Conservation (phyloP, 2,797 vertebrate genomes). For the Argya squamiceps region DNA sequence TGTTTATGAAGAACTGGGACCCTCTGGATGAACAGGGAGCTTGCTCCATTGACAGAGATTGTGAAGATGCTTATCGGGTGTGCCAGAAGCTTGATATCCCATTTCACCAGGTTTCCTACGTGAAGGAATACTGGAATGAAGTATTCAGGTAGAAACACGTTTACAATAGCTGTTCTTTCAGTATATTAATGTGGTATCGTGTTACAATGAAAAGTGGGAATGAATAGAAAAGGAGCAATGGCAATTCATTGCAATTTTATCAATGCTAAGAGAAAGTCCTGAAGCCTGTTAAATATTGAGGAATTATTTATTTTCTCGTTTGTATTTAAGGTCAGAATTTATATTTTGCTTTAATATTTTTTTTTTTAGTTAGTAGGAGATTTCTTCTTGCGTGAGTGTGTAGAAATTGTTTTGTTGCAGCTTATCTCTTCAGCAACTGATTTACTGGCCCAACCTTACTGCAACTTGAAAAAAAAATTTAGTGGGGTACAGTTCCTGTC, state of each 20-base stretch:
- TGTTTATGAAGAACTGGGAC: slow-evolving; percentile 99
- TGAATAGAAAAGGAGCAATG: not conserved
- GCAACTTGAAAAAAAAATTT: not conserved
- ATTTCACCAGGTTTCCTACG: slow-evolving; percentile 92
- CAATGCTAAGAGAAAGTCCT: not conserved
- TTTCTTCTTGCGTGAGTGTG: not conserved
- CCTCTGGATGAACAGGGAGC: slow-evolving; percentile 86
- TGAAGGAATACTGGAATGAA: slow-evolving; percentile 95
- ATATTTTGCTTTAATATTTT: not conserved
- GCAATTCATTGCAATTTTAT: not conserved
- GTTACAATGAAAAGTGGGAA: not conserved
- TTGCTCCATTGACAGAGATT: slow-evolving; percentile 86
- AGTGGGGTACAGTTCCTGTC: rapidly evolving
- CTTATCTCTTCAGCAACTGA: not conserved
- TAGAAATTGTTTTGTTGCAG: not conserved
- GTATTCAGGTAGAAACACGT: slow-evolving; percentile 87
- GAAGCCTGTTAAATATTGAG: not conserved
- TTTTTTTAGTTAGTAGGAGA: not conserved
- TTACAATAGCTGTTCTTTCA: not conserved
- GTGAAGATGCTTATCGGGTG: slow-evolving; percentile 90
- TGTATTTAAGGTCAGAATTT: not conserved
- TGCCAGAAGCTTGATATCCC: slow-evolving; percentile 88
- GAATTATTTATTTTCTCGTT: not conserved
- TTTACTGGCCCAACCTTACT: not conserved
- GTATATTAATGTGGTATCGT: rapidly evolving